Percentiles rank a stretch among this genome's conserved stretches.
Evolutionary conservation across 2,797 vertebrate species (phyloP).

Genomic region (Takifugu rubripes): DNA sequence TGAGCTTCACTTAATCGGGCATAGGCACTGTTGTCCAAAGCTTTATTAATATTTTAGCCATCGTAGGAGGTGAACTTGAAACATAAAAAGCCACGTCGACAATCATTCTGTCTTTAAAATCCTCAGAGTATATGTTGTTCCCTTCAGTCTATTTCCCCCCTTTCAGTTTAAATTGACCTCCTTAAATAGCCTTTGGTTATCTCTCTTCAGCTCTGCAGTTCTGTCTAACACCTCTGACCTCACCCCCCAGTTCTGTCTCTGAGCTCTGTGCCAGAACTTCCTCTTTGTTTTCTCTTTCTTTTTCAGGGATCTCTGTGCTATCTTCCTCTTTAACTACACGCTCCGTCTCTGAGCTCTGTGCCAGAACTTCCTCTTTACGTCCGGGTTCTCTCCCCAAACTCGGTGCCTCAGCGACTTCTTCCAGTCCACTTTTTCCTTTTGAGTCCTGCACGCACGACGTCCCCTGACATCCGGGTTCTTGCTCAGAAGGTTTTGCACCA

Average conservation of each 20-base stretch:
- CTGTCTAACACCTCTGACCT: constrained; percentile 1
- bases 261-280: constrained; percentile 1
- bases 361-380: neutral
- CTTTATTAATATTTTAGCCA: no score
- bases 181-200: neutral
- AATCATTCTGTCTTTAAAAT: neutral
- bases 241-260: constrained; percentile 14
- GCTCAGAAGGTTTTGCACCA: neutral
- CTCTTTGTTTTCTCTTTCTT: constrained; percentile 3
- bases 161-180: constrained; percentile 2
- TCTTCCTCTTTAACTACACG: neutral
- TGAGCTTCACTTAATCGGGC: no score
- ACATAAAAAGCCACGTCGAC: no score
- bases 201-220: constrained; percentile 19
- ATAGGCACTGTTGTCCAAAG: no score
- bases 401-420: constrained; percentile 7
- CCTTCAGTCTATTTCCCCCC: constrained; percentile 1
- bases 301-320: neutral
- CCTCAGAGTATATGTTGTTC: neutral
- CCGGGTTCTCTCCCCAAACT: neutral
- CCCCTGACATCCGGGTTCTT: neutral
- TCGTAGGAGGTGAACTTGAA: no score
- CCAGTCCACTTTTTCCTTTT: neutral
- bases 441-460: neutral
- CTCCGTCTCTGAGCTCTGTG: neutral